Conservation (phyloP, 2,113 vertebrate species). For the Synodontis membranacea region DNA sequence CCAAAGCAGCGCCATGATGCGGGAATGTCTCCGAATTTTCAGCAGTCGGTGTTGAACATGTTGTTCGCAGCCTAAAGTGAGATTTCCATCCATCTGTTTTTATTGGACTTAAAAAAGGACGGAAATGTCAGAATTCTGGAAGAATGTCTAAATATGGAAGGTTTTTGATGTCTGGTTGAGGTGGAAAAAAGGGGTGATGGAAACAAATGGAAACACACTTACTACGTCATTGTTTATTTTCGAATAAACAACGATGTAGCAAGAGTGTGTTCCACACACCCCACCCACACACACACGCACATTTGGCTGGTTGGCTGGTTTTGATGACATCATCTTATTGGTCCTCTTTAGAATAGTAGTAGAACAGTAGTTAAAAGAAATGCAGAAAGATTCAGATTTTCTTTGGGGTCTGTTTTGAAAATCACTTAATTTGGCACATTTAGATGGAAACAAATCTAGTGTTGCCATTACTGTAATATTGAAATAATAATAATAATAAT, state of each 20-base stretch:
- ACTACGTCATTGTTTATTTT: slow-evolving; percentile 30
- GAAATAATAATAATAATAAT: background rate
- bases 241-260: slow-evolving; percentile 13
- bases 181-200: slow-evolving; percentile 18
- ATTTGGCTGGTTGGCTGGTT: background rate
- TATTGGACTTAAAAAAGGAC: background rate
- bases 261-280: slow-evolving; percentile 8
- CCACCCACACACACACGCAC: background rate
- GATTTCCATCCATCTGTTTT: slow-evolving; percentile 12
- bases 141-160: slow-evolving; percentile 15
- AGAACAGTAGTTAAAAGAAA: background rate
- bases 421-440: background rate
- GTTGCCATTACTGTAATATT: background rate
- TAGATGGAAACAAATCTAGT: background rate
- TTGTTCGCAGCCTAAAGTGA: background rate
- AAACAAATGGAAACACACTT: background rate
- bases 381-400: background rate
- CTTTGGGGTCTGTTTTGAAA: background rate
- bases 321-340: slow-evolving; percentile 1
- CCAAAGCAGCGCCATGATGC: background rate
- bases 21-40: background rate
- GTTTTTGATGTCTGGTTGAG: slow-evolving; percentile 18
- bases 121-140: slow-evolving; percentile 26
- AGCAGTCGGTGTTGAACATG: background rate
- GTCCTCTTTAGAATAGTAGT: background rate